phyloP scores from a whole-genome alignment of 2,797 vertebrate species.

The Hippocampus kuda region DNA sequence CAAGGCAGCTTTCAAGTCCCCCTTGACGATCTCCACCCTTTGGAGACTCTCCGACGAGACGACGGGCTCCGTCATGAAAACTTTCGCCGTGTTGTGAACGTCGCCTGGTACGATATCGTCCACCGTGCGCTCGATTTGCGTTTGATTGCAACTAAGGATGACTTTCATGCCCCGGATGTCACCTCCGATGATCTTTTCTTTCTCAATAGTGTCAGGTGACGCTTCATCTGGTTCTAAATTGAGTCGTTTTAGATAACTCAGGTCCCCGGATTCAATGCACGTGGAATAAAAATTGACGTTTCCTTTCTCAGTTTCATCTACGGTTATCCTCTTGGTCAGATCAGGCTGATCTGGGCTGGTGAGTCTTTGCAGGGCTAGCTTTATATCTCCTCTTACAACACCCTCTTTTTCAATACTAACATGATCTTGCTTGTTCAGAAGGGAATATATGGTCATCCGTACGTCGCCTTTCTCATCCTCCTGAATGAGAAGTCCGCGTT shows the following conservation, averaged over 20 bases:
- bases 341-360: slow-evolving; percentile 60
- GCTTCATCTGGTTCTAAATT: slow-evolving; percentile 66
- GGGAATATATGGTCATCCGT: slow-evolving; percentile 86
- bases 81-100: slow-evolving; percentile 74
- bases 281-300: slow-evolving; percentile 88
- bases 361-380: slow-evolving; percentile 71
- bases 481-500: slow-evolving; percentile 85
- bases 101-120: slow-evolving; percentile 82
- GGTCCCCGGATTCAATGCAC: slow-evolving; percentile 84
- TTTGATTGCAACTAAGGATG: slow-evolving; percentile 66
- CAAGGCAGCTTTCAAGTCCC: slow-evolving; percentile 75
- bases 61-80: slow-evolving; percentile 75
- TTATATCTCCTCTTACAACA: slow-evolving; percentile 75
- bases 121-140: slow-evolving; percentile 72
- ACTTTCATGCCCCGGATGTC: slow-evolving; percentile 77
- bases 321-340: slow-evolving; percentile 62
- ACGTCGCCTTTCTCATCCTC: slow-evolving; percentile 87
- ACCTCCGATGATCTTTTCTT: slow-evolving; percentile 73
- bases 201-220: slow-evolving; percentile 38
- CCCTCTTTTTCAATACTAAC: slow-evolving; percentile 65
- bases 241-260: slow-evolving; percentile 80
- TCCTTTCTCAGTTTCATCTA: slow-evolving; percentile 79
- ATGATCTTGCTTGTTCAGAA: slow-evolving; percentile 74
- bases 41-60: slow-evolving; percentile 52
- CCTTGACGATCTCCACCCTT: slow-evolving; percentile 78